phyloP scores from a whole-genome alignment of 2,888 invertebrate species.

The Loripinus fragilis region DNA sequence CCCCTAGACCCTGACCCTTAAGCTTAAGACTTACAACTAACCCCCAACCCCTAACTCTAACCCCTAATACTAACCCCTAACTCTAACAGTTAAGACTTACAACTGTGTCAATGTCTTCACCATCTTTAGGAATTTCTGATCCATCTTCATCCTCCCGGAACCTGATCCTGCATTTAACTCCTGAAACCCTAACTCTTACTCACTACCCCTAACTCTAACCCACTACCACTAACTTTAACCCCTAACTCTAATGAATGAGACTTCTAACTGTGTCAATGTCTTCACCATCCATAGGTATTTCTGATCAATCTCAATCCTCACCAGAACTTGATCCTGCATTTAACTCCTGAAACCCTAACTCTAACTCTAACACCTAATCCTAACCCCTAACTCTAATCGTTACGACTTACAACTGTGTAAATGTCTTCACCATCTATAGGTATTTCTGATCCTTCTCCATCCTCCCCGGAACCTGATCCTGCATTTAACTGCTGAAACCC shows the following conservation, averaged over 20 bases:
- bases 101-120: slow-evolving; percentile 1
- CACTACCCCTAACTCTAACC: too few relatives aligned
- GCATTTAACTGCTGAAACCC: slow-evolving; percentile 13
- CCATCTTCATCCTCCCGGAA: slow-evolving; percentile 37
- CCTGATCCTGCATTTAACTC: too few relatives aligned
- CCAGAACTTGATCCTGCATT: slow-evolving; percentile 35
- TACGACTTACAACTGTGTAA: too few relatives aligned
- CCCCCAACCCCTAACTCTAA: too few relatives aligned
- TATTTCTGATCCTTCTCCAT: slow-evolving; percentile 21
- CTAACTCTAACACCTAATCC: too few relatives aligned
- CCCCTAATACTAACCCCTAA: too few relatives aligned
- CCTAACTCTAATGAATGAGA: too few relatives aligned
- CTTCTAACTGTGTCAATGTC: background rate
- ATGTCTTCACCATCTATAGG: slow-evolving; percentile 15
- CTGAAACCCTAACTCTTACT: too few relatives aligned
- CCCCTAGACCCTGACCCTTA: too few relatives aligned
- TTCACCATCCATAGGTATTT: slow-evolving; percentile 7
- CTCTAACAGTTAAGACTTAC: too few relatives aligned
- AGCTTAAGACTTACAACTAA: slow-evolving; percentile 9
- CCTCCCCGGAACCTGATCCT: slow-evolving; percentile 41
- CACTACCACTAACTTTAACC: too few relatives aligned
- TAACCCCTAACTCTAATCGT: too few relatives aligned
- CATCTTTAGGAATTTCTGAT: slow-evolving; percentile 10
- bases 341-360: slow-evolving; percentile 11
- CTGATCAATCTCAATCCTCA: slow-evolving; percentile 20